Evolutionary conservation across 2,888 invertebrate species (phyloP).

Genomic region (Oxycera nigricornis): DNA sequence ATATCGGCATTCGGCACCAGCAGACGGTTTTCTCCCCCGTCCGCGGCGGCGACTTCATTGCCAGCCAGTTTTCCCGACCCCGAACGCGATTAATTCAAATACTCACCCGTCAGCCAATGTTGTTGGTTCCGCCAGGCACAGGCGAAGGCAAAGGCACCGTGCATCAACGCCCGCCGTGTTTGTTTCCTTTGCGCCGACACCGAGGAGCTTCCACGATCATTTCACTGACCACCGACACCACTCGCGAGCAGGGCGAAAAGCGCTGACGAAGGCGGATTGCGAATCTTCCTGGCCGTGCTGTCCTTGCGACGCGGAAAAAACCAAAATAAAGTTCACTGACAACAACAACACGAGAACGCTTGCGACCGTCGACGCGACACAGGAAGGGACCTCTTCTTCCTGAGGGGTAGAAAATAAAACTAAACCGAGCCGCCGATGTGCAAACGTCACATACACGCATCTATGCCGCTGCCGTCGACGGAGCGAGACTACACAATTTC

Average conservation of each 20-base stretch:
- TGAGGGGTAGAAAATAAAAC: slow-evolving; percentile 52
- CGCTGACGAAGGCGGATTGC: slow-evolving; percentile 9
- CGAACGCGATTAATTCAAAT: slow-evolving; percentile 7
- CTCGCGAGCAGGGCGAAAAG: slow-evolving; percentile 28
- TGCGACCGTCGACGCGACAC: slow-evolving; percentile 34
- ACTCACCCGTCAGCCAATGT: slow-evolving; percentile 7
- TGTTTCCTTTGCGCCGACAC: neutral
- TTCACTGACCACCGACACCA: slow-evolving; percentile 29
- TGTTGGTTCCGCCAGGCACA: neutral
- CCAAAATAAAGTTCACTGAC: slow-evolving; percentile 18
- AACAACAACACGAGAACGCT: slow-evolving; percentile 12
- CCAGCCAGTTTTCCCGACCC: slow-evolving; percentile 26
- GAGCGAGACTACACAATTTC: slow-evolving; percentile 19
- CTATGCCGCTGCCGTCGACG: slow-evolving; percentile 34
- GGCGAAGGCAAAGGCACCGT: neutral
- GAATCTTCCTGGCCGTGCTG: slow-evolving; percentile 10
- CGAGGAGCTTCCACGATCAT: neutral
- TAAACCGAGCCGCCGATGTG: slow-evolving; percentile 48
- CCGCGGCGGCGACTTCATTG: neutral
- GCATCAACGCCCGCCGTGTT: neutral
- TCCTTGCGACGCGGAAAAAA: neutral
- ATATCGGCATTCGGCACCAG: neutral
- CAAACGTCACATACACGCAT: slow-evolving; percentile 51
- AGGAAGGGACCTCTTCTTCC: slow-evolving; percentile 50
- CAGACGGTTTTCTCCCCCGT: slow-evolving; percentile 7